Conservation (phyloP, 35 echinoderm and acorn worm species). For the Holothuria glaberrima region DNA sequence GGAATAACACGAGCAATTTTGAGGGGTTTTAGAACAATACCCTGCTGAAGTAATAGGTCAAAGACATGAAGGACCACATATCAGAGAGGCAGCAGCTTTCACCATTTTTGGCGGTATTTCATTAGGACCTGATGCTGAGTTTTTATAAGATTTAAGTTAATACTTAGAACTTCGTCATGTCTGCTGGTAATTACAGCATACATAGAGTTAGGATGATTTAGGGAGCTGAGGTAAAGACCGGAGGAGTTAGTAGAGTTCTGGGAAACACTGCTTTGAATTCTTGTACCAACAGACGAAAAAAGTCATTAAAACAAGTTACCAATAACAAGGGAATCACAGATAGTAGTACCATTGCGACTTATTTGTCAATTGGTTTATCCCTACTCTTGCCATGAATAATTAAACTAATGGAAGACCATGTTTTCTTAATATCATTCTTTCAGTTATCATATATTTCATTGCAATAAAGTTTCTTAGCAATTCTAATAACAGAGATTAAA, state of each 20-base stretch:
- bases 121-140: neutral
- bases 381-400: constrained; percentile 13
- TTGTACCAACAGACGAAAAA: constrained; percentile 7
- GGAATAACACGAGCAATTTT: constrained; percentile 20
- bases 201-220: neutral
- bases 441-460: neutral
- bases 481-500: constrained; percentile 5
- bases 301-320: neutral
- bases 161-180: neutral
- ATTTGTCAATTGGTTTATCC: neutral
- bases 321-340: constrained; percentile 1
- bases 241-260: neutral
- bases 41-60: neutral
- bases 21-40: neutral
- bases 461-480: constrained; percentile 5
- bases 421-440: constrained; percentile 25
- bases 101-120: constrained; percentile 4
- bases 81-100: neutral
- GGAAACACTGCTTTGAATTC: neutral
- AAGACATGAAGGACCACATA: neutral
- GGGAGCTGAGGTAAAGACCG: neutral
- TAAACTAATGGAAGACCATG: constrained; percentile 4
- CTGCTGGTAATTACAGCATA: neutral
- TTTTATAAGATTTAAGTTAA: neutral
- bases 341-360: neutral